Conservation (phyloP, 2,888 invertebrate genomes). For the Lymantria monacha region DNA sequence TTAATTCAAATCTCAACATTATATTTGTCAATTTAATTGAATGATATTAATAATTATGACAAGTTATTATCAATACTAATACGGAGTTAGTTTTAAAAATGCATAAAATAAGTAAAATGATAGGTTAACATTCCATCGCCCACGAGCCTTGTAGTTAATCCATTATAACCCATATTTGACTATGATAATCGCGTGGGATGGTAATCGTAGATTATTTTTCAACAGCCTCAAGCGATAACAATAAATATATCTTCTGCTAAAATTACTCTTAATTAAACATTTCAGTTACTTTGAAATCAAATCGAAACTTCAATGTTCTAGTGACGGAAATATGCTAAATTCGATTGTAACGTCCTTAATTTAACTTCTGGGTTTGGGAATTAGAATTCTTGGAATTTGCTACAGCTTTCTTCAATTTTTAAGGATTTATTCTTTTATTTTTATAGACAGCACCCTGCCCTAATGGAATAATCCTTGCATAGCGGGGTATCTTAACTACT, state of each 20-base stretch:
- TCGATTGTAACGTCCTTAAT: too few species aligned
- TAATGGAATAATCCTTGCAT: too few species aligned
- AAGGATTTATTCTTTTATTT: too few species aligned
- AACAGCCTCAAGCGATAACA: constrained; percentile 18
- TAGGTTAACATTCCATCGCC: constrained; percentile 15
- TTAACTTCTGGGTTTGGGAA: too few species aligned
- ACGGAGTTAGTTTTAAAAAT: too few species aligned
- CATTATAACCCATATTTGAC: constrained; percentile 20
- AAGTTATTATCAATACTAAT: too few species aligned
- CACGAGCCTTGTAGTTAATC: constrained; percentile 12
- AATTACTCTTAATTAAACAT: constrained; percentile 11
- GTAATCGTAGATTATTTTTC: constrained; percentile 22
- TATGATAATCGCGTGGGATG: constrained; percentile 19
- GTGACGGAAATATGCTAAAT: background rate
- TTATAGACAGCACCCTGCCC: too few species aligned
- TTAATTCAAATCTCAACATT: background rate
- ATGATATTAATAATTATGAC: too few species aligned
- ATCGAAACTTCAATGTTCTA: constrained; percentile 48
- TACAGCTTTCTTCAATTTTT: too few species aligned
- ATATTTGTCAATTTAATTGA: background rate
- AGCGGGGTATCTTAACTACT: too few species aligned
- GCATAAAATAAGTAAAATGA: constrained; percentile 2
- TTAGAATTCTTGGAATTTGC: too few species aligned
- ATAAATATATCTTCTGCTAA: constrained; percentile 18
- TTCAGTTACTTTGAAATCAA: constrained; percentile 1